Evolutionary conservation across 1,140 invertebrate species (phyloP).

Genomic region (Schlechtendalia chinensis): DNA sequence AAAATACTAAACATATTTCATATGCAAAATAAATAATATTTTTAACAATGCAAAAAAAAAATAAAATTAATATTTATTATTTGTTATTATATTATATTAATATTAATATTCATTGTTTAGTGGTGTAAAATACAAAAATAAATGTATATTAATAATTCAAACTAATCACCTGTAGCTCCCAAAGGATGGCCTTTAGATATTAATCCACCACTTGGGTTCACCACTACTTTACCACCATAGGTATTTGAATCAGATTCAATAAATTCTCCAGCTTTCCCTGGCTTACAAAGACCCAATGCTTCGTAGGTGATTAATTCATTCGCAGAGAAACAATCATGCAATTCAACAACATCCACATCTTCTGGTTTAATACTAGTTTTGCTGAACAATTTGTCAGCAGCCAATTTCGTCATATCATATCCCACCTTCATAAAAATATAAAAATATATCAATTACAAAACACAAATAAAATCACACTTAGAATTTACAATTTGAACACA

Average conservation of each 20-base stretch:
- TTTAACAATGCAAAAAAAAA: too few species aligned
- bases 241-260: constrained; percentile 94
- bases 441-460: constrained; percentile 19
- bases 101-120: too few species aligned
- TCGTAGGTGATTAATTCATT: constrained; percentile 99
- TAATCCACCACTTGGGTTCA: constrained; percentile 96
- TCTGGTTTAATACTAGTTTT: constrained; percentile 72
- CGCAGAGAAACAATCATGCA: constrained; percentile 98
- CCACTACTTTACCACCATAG: constrained; percentile 94
- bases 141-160: not conserved
- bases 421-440: constrained; percentile 66
- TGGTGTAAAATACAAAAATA: too few species aligned
- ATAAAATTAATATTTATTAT: too few species aligned
- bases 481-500: constrained; percentile 78
- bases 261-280: constrained; percentile 87
- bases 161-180: constrained; percentile 80
- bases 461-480: not conserved
- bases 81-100: too few species aligned
- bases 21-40: too few species aligned
- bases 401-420: constrained; percentile 91
- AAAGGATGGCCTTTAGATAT: constrained; percentile 98
- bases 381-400: constrained; percentile 77
- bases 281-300: constrained; percentile 87
- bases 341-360: constrained; percentile 93
- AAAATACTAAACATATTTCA: too few species aligned